Evolutionary conservation across 2,888 invertebrate genomes (phyloP).

Genomic region (Stenotaenia linearis): DNA sequence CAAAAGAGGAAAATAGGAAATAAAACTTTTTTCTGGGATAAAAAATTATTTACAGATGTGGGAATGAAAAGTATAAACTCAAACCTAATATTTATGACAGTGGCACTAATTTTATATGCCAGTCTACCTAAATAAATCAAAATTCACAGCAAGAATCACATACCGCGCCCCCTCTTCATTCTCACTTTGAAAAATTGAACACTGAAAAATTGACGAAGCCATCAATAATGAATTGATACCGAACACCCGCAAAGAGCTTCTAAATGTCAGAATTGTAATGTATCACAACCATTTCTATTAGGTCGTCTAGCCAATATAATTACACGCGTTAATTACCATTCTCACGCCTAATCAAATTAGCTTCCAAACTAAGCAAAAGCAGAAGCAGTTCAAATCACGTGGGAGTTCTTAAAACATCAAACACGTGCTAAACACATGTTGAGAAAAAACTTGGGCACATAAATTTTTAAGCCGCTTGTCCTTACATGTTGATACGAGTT

Average conservation of each 20-base stretch:
- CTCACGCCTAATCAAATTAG: not conserved
- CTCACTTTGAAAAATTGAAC: slow-evolving; percentile 21
- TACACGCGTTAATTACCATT: not conserved
- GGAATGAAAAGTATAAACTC: not conserved
- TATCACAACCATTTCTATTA: too few species aligned
- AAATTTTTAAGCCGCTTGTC: not conserved
- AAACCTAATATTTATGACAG: not conserved
- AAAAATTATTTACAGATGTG: not conserved
- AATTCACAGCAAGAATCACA: not conserved
- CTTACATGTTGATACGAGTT: not conserved
- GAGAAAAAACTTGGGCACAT: not conserved
- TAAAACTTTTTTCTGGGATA: too few species aligned
- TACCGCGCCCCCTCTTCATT: not conserved
- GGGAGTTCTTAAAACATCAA: not conserved
- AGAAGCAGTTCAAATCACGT: not conserved
- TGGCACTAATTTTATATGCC: not conserved
- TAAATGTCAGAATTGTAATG: not conserved
- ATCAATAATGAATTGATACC: not conserved
- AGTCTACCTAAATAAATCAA: not conserved
- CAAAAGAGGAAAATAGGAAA: too few species aligned
- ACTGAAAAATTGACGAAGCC: not conserved
- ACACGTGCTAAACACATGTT: not conserved
- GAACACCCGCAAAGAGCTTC: not conserved
- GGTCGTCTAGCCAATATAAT: too few species aligned
- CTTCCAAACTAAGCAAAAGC: not conserved